Conservation (phyloP, 2,113 vertebrate species). For the Paradoxurus hermaphroditus region DNA sequence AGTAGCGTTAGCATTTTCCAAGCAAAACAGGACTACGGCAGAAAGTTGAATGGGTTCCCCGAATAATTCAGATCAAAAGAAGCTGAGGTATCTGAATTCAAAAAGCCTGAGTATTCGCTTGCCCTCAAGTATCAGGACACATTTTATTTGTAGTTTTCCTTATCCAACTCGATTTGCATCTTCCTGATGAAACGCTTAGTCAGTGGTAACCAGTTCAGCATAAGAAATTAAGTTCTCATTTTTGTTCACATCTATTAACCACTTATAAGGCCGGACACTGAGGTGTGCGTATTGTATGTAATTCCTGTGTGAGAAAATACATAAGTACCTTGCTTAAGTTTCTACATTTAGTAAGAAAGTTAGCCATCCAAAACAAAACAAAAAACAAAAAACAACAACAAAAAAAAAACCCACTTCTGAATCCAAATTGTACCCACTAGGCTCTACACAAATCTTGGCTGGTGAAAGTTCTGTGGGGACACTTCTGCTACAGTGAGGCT, state of each 20-base stretch:
- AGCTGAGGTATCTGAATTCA: conserved; percentile 10
- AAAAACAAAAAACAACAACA: too few species aligned
- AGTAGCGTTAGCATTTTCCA: conserved; percentile 41
- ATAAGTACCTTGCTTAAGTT: neutral
- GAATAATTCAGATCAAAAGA: conserved; percentile 54
- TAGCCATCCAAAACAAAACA: neutral
- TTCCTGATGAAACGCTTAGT: neutral
- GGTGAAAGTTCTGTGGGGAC: neutral
- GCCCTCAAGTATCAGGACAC: neutral
- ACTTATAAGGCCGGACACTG: neutral
- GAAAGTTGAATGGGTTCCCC: conserved; percentile 34
- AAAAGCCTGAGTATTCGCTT: neutral
- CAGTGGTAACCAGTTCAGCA: neutral
- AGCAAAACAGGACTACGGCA: conserved; percentile 49
- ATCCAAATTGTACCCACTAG: neutral
- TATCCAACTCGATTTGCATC: neutral
- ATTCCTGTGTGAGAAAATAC: neutral
- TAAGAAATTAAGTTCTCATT: neutral
- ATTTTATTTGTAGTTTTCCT: neutral
- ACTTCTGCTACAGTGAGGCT: neutral
- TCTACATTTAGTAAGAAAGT: neutral
- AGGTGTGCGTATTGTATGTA: neutral
- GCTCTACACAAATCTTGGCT: neutral
- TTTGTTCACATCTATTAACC: neutral
- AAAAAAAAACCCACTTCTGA: too few species aligned